Conservation (phyloP, 2,888 invertebrate genomes). For the Cabera pusaria region DNA sequence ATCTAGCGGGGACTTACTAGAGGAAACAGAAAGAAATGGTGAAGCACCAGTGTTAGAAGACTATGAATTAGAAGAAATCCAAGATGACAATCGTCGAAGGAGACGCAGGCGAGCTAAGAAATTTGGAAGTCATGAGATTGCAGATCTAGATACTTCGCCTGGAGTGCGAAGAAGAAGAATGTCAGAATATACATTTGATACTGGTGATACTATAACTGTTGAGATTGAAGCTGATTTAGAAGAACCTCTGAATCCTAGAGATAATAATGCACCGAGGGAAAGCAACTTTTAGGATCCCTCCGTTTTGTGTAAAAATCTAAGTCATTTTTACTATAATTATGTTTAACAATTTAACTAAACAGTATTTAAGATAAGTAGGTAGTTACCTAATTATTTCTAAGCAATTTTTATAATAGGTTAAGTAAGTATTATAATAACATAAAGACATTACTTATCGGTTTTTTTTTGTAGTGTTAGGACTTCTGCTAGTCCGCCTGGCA, state of each 20-base stretch:
- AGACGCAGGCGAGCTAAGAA: slow-evolving; percentile 52
- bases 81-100: slow-evolving; percentile 47
- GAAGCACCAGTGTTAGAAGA: slow-evolving; percentile 59
- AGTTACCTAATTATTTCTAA: no score
- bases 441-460: no score
- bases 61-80: slow-evolving; percentile 53
- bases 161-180: slow-evolving; percentile 67
- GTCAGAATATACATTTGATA: slow-evolving; percentile 58
- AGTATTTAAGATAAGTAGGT: no score
- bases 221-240: slow-evolving; percentile 62
- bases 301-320: no score
- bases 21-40: slow-evolving; percentile 73
- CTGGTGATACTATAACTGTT: slow-evolving; percentile 49
- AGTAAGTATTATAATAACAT: no score
- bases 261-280: slow-evolving; percentile 71
- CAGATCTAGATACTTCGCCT: slow-evolving; percentile 71
- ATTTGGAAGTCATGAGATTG: slow-evolving; percentile 74
- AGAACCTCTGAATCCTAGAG: slow-evolving; percentile 54
- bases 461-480: no score
- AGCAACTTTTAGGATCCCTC: slow-evolving; percentile 61
- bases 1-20: slow-evolving; percentile 76
- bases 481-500: no score
- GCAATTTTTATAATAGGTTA: no score
- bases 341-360: no score
- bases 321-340: no score